Evolutionary conservation across 2,888 invertebrate species (phyloP).

Genomic region (Synergus itoensis): DNA sequence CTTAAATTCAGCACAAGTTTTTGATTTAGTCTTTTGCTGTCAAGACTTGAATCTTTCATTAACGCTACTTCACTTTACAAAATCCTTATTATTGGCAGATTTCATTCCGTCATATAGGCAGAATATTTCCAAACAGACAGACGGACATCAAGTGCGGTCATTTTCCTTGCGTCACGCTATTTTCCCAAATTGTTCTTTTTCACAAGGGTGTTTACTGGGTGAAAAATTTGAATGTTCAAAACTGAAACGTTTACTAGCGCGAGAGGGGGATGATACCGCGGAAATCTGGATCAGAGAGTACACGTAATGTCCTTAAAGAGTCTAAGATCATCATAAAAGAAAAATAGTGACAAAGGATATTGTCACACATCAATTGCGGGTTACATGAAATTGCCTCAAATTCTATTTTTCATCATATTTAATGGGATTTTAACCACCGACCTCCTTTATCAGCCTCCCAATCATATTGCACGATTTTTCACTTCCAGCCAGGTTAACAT

Average conservation of each 20-base stretch:
- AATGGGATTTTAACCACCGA: too few relatives aligned
- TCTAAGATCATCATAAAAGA: neutral
- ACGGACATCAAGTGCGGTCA: neutral
- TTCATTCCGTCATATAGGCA: neutral
- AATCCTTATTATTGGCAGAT: conserved; percentile 27
- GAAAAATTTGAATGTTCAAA: conserved; percentile 39
- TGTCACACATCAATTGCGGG: neutral
- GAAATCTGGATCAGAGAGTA: conserved; percentile 25
- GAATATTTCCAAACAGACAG: neutral
- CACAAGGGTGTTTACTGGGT: too few relatives aligned
- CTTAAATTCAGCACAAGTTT: conserved; percentile 32
- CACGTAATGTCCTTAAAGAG: neutral
- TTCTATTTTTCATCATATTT: too few relatives aligned
- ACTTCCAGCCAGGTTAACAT: too few relatives aligned
- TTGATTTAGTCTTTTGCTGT: neutral
- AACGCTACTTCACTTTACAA: conserved; percentile 32
- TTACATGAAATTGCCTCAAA: too few relatives aligned
- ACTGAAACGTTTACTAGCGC: conserved; percentile 32
- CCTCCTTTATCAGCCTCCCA: too few relatives aligned
- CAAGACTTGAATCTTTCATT: conserved; percentile 8
- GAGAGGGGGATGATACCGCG: conserved; percentile 31
- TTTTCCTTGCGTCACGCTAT: neutral
- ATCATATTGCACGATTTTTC: too few relatives aligned
- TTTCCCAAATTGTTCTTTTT: conserved; percentile 1
- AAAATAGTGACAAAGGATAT: neutral